A percentile compares a stretch with the other conserved stretches of the same genome.
Conservation (phyloP, 2,888 invertebrate genomes). For the Lasioglossum morio region DNA sequence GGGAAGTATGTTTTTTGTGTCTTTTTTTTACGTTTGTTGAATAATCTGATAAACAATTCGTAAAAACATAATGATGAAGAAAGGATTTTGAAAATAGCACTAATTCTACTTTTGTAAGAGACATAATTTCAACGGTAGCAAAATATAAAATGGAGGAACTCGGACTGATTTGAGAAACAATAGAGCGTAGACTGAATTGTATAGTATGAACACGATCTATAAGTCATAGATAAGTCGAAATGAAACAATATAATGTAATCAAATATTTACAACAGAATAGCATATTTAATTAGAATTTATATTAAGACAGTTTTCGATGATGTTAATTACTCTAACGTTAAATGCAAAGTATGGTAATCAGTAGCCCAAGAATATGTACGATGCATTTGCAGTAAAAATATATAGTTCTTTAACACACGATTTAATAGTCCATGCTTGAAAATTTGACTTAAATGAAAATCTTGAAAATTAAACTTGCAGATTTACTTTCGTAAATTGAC, state of each 20-base stretch:
- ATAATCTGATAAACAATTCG: no score
- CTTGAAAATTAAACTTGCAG: no score
- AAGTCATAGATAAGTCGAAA: neutral
- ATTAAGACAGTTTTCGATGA: no score
- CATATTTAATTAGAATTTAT: no score
- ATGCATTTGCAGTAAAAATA: no score
- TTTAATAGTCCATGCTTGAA: neutral
- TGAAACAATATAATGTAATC: neutral
- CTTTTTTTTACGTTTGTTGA: no score
- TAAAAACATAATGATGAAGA: no score
- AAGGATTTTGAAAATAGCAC: neutral
- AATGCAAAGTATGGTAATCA: neutral
- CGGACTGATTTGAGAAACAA: neutral
- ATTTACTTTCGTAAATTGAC: no score
- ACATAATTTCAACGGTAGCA: neutral
- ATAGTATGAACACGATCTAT: neutral
- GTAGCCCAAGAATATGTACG: neutral
- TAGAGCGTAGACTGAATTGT: neutral
- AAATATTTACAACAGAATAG: no score
- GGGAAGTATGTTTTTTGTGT: no score
- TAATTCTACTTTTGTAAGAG: neutral
- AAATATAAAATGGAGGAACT: neutral
- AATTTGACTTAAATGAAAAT: no score
- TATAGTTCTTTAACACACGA: neutral
- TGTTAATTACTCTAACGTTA: neutral